phyloP scores from a whole-genome alignment of 2,797 vertebrate genomes.

The Cuculus canorus region DNA sequence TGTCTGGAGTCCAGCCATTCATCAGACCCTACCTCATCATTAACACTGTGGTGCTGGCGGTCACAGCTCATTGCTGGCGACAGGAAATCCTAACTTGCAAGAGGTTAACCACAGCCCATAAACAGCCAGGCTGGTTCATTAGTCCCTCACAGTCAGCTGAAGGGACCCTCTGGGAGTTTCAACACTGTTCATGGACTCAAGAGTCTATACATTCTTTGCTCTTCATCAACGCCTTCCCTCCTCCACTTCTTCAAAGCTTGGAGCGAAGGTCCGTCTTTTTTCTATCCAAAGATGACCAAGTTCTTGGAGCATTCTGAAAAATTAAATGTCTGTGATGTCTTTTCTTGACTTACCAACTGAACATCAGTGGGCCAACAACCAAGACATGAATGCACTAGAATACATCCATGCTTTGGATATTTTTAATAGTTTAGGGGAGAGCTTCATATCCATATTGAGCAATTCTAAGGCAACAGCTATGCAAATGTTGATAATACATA shows the following conservation, averaged over 20 bases:
- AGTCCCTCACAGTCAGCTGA: conserved; percentile 47
- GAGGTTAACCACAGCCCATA: conserved; percentile 70
- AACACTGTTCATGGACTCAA: not conserved
- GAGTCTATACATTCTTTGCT: not conserved
- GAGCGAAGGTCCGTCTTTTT: not conserved
- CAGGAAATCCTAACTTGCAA: conserved; percentile 73
- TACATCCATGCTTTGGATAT: not conserved
- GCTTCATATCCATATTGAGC: not conserved
- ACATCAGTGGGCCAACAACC: not conserved
- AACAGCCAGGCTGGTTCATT: conserved; percentile 60
- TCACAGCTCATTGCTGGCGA: conserved; percentile 68
- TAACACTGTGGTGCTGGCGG: conserved; percentile 73
- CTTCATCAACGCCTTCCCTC: not conserved
- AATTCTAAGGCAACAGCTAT: not conserved
- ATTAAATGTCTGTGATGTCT: not conserved
- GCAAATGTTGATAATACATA: not conserved
- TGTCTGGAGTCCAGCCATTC: conserved; percentile 73
- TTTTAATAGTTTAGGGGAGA: not conserved
- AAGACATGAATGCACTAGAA: not conserved
- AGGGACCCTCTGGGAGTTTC: conserved; percentile 38
- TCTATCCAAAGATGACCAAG: not conserved
- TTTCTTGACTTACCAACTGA: not conserved
- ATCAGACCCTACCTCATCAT: conserved; percentile 73
- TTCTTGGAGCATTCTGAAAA: not conserved
- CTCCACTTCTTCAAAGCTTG: not conserved